Conservation (phyloP, 2,113 vertebrate genomes). For the Alaudala cheleensis region DNA sequence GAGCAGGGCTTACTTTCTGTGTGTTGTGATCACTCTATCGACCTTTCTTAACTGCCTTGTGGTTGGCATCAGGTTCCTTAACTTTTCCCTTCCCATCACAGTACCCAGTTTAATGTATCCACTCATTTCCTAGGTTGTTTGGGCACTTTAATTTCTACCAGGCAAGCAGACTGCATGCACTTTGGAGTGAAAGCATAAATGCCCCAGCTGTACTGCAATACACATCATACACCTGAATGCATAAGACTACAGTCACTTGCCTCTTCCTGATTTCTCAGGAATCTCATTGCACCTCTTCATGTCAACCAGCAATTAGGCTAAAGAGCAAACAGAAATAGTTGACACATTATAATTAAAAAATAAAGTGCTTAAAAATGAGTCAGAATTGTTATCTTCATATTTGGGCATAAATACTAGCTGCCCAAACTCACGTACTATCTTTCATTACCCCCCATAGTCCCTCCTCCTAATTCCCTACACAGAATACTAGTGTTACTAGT, state of each 20-base stretch:
- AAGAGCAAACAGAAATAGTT: constrained; percentile 25
- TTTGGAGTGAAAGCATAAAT: rapidly evolving
- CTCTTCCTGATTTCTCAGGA: not conserved
- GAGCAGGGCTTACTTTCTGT: not conserved
- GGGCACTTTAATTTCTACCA: not conserved
- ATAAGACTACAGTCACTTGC: not conserved
- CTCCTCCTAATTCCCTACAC: not conserved
- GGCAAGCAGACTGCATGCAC: not conserved
- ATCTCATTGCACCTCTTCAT: not conserved
- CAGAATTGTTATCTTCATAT: constrained; percentile 23
- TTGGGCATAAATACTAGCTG: constrained; percentile 47
- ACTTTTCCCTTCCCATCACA: not conserved
- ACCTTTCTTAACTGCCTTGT: not conserved
- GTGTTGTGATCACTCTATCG: not conserved
- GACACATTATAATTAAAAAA: constrained; percentile 1
- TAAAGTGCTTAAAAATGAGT: constrained; percentile 2
- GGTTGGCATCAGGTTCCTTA: not conserved
- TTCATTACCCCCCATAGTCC: not conserved
- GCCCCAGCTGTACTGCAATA: not conserved
- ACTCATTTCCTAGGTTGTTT: not conserved
- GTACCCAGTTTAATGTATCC: not conserved
- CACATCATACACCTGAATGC: not conserved
- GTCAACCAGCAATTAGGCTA: constrained; percentile 15
- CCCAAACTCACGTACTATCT: not conserved
- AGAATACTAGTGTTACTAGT: not conserved